Base-by-base conservation (phyloP, 2,888 invertebrate species). In the Noctua janthina region DNA sequence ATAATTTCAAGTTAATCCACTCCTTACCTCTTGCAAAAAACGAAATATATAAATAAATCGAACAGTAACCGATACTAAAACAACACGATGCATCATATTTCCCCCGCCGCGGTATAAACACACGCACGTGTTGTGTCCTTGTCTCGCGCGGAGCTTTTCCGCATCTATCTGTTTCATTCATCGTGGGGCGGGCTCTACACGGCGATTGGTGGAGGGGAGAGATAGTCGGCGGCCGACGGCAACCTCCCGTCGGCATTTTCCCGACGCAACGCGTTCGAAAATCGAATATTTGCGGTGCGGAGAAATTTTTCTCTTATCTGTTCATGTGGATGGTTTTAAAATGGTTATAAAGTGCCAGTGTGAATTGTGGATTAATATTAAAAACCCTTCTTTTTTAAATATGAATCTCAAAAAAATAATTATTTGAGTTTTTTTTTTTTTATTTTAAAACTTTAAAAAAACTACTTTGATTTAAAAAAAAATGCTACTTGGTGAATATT, bases 11-110 rank as follows among this genome's bases (percentile, higher is more conserved):
- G 92, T 92, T 93, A 94, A 93, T 93, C 92, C 92, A 92, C 93
- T 95, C 91, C 93, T 95, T 95, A 94, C 92, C 91, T 94, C 93
- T 92, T 90, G 91, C 89, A 91, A 90, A 93, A 94, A 94, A 93
- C 89, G 85, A 94, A 94, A 95, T 92, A 94, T 91, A 93, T 95
- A 95, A 95, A 95, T 95, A 95, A 93, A 95, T 95, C 94, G 95
- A 95, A 95, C 92, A 94, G 95, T 94, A 94, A 95, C 94, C 93
- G 95, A 96, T 96, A 96, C 94, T 96, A 95, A 95, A 96, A 96
- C 95, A 96, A 95, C 95, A 95, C 94, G 94, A 96, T 96, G 96
- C 96, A 96, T 96, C 96, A 96, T 96, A 95, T 95, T 96, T 95
- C 95, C 94, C 95, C 95, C 94, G 92, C 92, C 92, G 90, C 78